Evolutionary conservation across 2,888 invertebrate species (phyloP), one percentile per base, ranked within the genome.

Genomic region (Brachyopa scutellaris): DNA sequence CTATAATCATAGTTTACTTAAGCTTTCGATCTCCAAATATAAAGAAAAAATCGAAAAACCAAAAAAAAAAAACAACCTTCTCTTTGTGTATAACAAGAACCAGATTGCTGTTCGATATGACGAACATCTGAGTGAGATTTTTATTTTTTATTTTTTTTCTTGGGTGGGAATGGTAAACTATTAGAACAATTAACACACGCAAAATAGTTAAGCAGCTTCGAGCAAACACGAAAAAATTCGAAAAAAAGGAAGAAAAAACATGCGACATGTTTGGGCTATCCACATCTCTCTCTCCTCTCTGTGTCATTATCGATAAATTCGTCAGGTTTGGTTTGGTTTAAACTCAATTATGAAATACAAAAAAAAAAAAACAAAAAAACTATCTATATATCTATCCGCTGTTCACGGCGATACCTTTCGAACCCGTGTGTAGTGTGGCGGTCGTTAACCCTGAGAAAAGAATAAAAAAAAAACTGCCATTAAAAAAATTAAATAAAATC

Each of bases 151-250:
- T n/a, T n/a, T n/a, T n/a, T n/a, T n/a, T n/a, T n/a, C n/a, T n/a
- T n/a, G n/a, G n/a, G n/a, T n/a, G n/a, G n/a, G n/a, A n/a, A n/a
- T n/a, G n/a, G n/a, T n/a, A n/a, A n/a, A 77, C 78, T 66, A 73
- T 73, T 79, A 67, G 78, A 78, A 78, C 78, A 72, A 72, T 78
- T 72, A 78, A 49, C 78, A 61, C 66, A 59, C 45, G 59, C 42
- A 62, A 31, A 73, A 72, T 29, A 67, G 40, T 59, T 47, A 21
- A 45, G 29, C 49, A 67, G 13, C 11, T 2, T n/a, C 51, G 47
- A 55, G 26, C 29, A 36, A 29, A 47, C 19, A 55, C 11, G 23
- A 11, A 55, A 42, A 5, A 17, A 8, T 11, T 9, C 9, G 15
- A 40, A 40, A 31, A 19, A 40, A 66, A 51, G 13, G 31, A 42